Evolutionary conservation across 2,797 vertebrate genomes (phyloP), one percentile per base, ranked within the genome.

Genomic region (Saxicola maurus): DNA sequence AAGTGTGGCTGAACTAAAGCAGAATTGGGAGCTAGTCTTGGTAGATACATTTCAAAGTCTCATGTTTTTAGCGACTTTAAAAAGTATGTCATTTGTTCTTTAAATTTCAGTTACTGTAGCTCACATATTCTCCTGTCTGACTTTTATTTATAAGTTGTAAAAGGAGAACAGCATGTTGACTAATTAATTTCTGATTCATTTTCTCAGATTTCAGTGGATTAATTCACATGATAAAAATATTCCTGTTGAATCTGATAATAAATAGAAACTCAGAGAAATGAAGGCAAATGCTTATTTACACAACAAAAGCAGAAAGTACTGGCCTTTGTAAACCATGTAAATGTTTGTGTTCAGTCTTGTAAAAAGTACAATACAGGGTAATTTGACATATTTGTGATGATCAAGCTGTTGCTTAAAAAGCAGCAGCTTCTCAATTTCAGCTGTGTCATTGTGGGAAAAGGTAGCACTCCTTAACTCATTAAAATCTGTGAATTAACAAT

Each of bases 181-280:
- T 89, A 87, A 85, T 81, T 82, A 24, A 64, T 45, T 92, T 76
- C 66, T 89, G 74, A 91, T 79, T 93, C 2, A 24, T 91, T 93
- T 94, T 89, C 77, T 73, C 73, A 59, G 51, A 82, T 92, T 89
- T 86, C 52, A 86, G 3, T 75, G 35, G 40, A 72, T 91, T 80
- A 66, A 91, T 86, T 94, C 49, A 66, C 49, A 76, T 42, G 24
- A 86, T 1, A 2, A 87, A 79, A 92, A 91, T 87, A 91, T 79
- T 87, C n/a, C 52, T 3, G 1, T 62, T 87, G 52, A 79, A 87
- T 75, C 52, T 73, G 49, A 72, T 87, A 84, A 89, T 73, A 82
- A 86, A 76, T 33, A 78, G n/a, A 86, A 93, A 53, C 9, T 45
- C 55, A 73, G 87, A 86, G 21, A 85, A 91, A 62, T 20, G 18